phyloP scores from a whole-genome alignment of 2,113 vertebrate genomes.

The Gadus chalcogrammus region DNA sequence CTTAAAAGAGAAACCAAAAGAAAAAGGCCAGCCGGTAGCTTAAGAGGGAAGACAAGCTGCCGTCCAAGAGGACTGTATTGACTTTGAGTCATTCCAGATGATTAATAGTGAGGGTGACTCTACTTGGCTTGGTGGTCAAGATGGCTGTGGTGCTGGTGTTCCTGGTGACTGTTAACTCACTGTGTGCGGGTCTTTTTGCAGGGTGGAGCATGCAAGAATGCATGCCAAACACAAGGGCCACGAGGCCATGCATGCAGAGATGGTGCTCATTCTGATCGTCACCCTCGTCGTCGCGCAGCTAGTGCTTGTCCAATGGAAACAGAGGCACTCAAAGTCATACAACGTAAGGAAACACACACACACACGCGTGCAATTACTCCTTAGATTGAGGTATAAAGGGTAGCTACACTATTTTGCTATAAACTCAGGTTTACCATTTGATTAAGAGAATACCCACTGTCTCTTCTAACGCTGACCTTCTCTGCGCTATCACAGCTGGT shows the following conservation, averaged over 20 bases:
- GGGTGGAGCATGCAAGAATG: slow-evolving; percentile 95
- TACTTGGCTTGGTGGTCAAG: neutral
- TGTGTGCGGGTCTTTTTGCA: slow-evolving; percentile 50
- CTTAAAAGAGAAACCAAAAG: too few species aligned
- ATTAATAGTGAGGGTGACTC: too few species aligned
- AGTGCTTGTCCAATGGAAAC: slow-evolving; percentile 97
- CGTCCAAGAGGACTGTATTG: too few species aligned
- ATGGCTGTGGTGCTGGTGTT: neutral
- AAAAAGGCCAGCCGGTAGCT: too few species aligned
- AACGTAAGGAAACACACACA: slow-evolving; percentile 78
- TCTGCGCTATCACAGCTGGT: slow-evolving; percentile 81
- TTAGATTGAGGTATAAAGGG: too few species aligned
- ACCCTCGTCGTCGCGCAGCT: slow-evolving; percentile 94
- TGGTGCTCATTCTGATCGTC: slow-evolving; percentile 98
- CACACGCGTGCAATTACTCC: too few species aligned
- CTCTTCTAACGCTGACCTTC: slow-evolving; percentile 9
- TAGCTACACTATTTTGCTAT: too few species aligned
- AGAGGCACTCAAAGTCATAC: slow-evolving; percentile 94
- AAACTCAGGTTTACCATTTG: neutral
- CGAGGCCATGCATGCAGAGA: slow-evolving; percentile 98
- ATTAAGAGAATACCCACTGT: neutral
- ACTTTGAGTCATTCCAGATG: too few species aligned
- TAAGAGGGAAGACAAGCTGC: too few species aligned
- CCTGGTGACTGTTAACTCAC: neutral
- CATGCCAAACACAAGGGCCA: slow-evolving; percentile 97